phyloP scores from a whole-genome alignment of 1,140 invertebrate species.

The Macrotrachela quadricornifera region DNA sequence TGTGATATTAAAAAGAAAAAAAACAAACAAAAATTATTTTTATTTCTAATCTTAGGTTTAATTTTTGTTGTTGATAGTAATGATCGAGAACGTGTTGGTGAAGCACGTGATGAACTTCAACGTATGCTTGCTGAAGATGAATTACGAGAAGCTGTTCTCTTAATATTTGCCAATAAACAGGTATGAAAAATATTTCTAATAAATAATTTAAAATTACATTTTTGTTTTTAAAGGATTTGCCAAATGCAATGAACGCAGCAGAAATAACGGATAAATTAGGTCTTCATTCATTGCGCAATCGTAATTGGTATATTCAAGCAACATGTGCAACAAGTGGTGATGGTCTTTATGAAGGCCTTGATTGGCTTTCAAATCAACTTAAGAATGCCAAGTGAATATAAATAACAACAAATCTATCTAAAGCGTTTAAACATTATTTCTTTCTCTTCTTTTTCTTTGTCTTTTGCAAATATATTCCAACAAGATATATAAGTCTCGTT shows the following conservation, averaged over 20 bases:
- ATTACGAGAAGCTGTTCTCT: slow-evolving; percentile 73
- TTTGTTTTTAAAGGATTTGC: slow-evolving; percentile 48
- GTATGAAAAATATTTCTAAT: background rate
- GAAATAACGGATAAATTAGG: slow-evolving; percentile 87
- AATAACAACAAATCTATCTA: too few species aligned
- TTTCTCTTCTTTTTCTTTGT: too few species aligned
- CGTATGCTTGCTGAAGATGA: slow-evolving; percentile 91
- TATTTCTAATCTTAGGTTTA: slow-evolving; percentile 81
- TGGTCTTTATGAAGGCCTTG: slow-evolving; percentile 85
- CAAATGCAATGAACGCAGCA: slow-evolving; percentile 86
- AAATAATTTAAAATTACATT: background rate
- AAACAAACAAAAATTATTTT: too few species aligned
- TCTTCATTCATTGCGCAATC: slow-evolving; percentile 64
- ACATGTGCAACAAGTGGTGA: slow-evolving; percentile 90
- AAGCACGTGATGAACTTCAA: slow-evolving; percentile 74
- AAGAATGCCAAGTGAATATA: slow-evolving; percentile 26
- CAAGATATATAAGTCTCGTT: too few species aligned
- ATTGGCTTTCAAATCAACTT: slow-evolving; percentile 87
- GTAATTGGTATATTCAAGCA: slow-evolving; percentile 47
- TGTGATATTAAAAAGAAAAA: slow-evolving; percentile 85
- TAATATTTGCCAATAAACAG: slow-evolving; percentile 98
- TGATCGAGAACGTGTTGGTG: slow-evolving; percentile 73
- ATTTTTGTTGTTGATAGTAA: slow-evolving; percentile 96
- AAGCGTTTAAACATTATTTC: too few species aligned
- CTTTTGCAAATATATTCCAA: too few species aligned